Percentiles rank a stretch among this genome's conserved stretches.
phyloP scores from a whole-genome alignment of 2,888 invertebrate genomes.

The Philopedon plagiatum region DNA sequence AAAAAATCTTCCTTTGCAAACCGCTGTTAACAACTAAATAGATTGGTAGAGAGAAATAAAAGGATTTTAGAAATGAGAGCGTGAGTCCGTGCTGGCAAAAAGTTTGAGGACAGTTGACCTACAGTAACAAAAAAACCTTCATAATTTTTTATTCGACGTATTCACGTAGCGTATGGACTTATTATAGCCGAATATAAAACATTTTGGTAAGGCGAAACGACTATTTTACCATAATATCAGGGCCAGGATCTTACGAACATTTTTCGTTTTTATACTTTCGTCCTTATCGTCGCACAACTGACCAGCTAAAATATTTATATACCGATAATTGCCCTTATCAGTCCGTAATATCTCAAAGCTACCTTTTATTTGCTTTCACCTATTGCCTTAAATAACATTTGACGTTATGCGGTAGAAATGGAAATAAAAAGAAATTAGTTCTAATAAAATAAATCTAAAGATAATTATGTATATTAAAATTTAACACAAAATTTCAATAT shows the following conservation, averaged over 20 bases:
- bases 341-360: not conserved
- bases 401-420: slow-evolving; percentile 11
- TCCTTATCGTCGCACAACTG: not conserved
- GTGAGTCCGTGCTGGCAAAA: too few species aligned
- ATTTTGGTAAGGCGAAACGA: not conserved
- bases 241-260: not conserved
- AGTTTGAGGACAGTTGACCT: too few species aligned
- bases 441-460: too few species aligned
- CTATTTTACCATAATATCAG: slow-evolving; percentile 13
- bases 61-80: too few species aligned
- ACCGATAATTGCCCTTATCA: slow-evolving; percentile 5
- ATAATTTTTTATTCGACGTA: too few species aligned
- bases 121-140: too few species aligned
- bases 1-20: too few species aligned
- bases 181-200: not conserved
- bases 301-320: slow-evolving; percentile 20
- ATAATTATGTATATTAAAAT: too few species aligned
- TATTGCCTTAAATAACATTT: not conserved
- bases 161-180: not conserved
- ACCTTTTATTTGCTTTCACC: not conserved
- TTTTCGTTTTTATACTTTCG: slow-evolving; percentile 6
- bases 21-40: too few species aligned
- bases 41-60: too few species aligned
- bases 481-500: too few species aligned
- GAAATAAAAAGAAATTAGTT: not conserved